Percentiles rank a stretch among this genome's conserved stretches.
phyloP scores from a whole-genome alignment of 2,888 invertebrate genomes.

The Spilarctia lutea region DNA sequence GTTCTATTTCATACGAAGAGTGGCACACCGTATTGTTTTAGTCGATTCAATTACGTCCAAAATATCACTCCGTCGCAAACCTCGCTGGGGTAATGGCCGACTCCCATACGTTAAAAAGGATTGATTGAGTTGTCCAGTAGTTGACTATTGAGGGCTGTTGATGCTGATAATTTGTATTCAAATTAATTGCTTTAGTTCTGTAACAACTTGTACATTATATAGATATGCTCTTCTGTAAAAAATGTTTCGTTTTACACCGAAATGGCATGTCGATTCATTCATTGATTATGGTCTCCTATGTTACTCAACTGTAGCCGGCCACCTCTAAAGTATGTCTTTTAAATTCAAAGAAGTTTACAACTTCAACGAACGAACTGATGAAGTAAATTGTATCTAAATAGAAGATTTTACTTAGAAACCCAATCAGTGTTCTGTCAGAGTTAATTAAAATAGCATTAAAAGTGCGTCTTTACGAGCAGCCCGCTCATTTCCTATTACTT shows the following conservation, averaged over 20 bases:
- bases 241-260: neutral
- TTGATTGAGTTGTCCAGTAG: too few species aligned
- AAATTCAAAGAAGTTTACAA: neutral
- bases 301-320: neutral
- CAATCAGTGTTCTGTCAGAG: conserved; percentile 43
- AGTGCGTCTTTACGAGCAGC: conserved; percentile 43
- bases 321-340: neutral
- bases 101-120: too few species aligned
- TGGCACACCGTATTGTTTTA: too few species aligned
- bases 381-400: conserved; percentile 4
- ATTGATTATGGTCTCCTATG: neutral
- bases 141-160: too few species aligned
- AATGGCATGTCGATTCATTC: neutral
- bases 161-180: too few species aligned
- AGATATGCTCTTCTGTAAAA: neutral
- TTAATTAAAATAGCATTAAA: conserved; percentile 55
- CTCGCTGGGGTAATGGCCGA: too few species aligned
- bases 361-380: neutral
- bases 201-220: too few species aligned
- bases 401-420: conserved; percentile 31
- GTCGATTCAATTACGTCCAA: too few species aligned
- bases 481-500: conserved; percentile 46
- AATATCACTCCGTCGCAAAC: too few species aligned
- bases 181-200: too few species aligned
- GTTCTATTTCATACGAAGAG: too few species aligned